These are phyloP conservation scores for Thaleichthys pacificus DNA, from an alignment of 2,797 vertebrate genomes.

Conservation along the genomic window DNA sequence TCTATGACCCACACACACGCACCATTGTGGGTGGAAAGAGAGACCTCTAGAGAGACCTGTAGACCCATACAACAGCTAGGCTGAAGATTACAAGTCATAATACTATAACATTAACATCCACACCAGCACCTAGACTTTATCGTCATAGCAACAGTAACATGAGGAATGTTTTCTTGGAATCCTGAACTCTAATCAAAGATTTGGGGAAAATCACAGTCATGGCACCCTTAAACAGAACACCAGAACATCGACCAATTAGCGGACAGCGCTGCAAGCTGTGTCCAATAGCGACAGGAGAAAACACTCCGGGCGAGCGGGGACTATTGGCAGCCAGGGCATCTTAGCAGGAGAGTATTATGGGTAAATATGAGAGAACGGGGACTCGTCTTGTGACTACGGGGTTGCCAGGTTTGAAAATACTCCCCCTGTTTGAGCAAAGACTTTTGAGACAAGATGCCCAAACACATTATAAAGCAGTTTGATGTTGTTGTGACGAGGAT, in stretches of 20 bases:
- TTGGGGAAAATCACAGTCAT: not conserved
- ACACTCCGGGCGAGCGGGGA: not conserved
- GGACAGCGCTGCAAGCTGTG: not conserved
- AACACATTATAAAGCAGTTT: not conserved
- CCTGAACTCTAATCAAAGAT: not conserved
- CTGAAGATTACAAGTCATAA: not conserved
- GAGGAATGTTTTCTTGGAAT: not conserved
- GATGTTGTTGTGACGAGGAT: constrained; percentile 2
- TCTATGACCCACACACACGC: not conserved
- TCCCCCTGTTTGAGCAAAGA: not conserved
- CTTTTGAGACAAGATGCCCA: not conserved
- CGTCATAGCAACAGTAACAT: not conserved
- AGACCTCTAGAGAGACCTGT: too few relatives aligned
- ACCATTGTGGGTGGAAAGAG: not conserved
- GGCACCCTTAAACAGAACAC: too few relatives aligned
- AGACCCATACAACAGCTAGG: not conserved
- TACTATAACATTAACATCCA: not conserved
- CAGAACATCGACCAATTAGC: not conserved
- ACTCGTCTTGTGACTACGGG: not conserved
- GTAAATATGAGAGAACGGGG: constrained; percentile 6
- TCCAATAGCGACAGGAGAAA: not conserved
- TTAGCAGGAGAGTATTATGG: not conserved
- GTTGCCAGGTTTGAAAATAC: not conserved
- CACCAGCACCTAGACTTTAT: not conserved
- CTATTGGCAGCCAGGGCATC: not conserved